These are phyloP conservation scores for Hirudo medicinalis DNA, from an alignment of 1,140 invertebrate genomes.

Conservation along the genomic window DNA sequence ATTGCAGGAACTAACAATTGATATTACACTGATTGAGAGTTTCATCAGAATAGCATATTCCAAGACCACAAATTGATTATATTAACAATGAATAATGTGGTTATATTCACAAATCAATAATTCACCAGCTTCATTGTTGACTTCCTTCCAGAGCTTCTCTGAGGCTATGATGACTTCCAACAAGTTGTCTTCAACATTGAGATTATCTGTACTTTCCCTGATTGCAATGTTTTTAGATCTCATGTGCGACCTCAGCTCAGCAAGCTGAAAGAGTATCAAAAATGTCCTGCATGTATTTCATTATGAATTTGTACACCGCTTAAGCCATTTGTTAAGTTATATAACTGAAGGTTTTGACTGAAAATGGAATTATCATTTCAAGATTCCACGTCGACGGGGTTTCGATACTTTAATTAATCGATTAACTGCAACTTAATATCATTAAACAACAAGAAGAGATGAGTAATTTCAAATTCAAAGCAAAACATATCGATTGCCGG, in stretches of 20 bases:
- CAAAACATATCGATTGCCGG: no score
- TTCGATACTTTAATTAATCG: no score
- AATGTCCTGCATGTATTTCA: no score
- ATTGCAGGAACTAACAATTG: conserved; percentile 2
- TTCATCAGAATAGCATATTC: neutral
- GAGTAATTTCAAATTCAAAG: no score
- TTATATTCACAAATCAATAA: neutral
- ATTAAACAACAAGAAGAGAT: no score
- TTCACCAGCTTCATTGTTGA: conserved; percentile 33
- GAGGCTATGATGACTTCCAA: conserved; percentile 87
- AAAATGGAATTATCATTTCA: no score
- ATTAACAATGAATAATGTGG: conserved; percentile 12
- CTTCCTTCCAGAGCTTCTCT: conserved; percentile 71
- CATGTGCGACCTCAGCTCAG: conserved; percentile 73
- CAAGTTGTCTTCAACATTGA: conserved; percentile 80
- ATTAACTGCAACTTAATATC: no score
- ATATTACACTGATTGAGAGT: conserved; percentile 3
- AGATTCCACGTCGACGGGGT: no score
- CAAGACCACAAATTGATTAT: conserved; percentile 5
- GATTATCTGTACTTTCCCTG: conserved; percentile 64
- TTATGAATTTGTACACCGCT: no score
- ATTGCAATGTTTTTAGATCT: conserved; percentile 78
- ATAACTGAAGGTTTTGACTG: no score
- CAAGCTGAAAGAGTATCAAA: conserved; percentile 49
- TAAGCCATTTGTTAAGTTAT: no score